These are phyloP conservation scores for Hanleya hanleyi DNA, from an alignment of 2,888 invertebrate genomes.

Conservation along the genomic window DNA sequence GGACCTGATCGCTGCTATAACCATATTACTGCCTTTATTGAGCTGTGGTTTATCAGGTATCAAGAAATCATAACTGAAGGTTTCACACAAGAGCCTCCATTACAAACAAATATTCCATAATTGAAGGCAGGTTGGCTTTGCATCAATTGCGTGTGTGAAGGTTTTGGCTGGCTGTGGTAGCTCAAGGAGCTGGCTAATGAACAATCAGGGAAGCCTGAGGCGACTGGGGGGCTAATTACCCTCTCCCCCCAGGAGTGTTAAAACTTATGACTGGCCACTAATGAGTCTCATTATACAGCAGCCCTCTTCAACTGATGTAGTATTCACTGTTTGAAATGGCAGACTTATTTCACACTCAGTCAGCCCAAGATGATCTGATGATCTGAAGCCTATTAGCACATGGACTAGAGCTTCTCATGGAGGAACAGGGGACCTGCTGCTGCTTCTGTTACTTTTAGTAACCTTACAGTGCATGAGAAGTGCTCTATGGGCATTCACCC, in stretches of 20 bases:
- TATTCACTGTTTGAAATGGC: slow-evolving; percentile 12
- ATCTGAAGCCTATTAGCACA: too few species aligned
- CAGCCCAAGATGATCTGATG: background rate
- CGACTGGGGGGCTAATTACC: background rate
- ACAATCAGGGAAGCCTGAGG: background rate
- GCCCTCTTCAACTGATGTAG: background rate
- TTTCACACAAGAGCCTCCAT: slow-evolving; percentile 1
- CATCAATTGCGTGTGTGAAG: background rate
- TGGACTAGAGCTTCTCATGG: too few species aligned
- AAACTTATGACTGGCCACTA: slow-evolving; percentile 10
- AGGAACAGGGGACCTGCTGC: too few species aligned
- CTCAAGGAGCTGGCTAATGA: background rate
- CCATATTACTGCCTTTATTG: background rate
- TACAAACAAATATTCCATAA: slow-evolving; percentile 7
- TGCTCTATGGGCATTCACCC: too few species aligned
- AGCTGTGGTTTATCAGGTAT: too few species aligned
- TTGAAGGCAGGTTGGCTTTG: background rate
- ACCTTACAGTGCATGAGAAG: too few species aligned
- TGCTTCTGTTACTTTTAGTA: too few species aligned
- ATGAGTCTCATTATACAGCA: slow-evolving; percentile 7
- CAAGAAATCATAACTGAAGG: slow-evolving; percentile 9
- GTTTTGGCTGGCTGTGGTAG: too few species aligned
- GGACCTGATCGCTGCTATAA: background rate
- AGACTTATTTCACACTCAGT: slow-evolving; percentile 10
- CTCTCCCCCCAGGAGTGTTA: slow-evolving; percentile 10